Percentiles rank a stretch among this genome's conserved stretches.
Conservation (phyloP, 2,113 vertebrate genomes). For the Takifugu bimaculatus region DNA sequence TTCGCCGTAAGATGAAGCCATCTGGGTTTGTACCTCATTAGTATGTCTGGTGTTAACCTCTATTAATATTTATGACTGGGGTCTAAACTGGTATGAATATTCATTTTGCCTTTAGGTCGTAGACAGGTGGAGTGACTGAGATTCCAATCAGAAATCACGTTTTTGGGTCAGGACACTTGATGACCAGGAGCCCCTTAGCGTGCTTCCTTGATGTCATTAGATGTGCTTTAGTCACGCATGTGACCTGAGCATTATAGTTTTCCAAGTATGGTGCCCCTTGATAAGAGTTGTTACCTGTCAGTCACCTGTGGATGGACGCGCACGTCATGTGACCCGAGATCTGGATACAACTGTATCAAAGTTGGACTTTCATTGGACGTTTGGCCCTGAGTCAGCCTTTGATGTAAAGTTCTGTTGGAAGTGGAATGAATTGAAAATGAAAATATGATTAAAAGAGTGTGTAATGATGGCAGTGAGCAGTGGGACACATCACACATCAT, state of each 20-base stretch:
- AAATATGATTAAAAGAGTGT: neutral
- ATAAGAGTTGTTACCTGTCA: neutral
- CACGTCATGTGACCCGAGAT: no score
- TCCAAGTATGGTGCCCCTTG: no score
- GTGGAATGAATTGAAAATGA: no score
- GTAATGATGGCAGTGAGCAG: neutral
- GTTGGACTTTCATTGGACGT: no score
- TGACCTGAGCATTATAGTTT: neutral
- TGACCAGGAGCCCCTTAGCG: slow-evolving; percentile 9
- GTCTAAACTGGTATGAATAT: slow-evolving; percentile 61
- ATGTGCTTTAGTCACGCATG: slow-evolving; percentile 24
- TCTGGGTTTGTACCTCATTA: slow-evolving; percentile 58
- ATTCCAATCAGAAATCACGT: slow-evolving; percentile 53
- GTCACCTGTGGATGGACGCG: neutral
- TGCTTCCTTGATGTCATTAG: slow-evolving; percentile 13
- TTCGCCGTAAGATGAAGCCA: slow-evolving; percentile 59
- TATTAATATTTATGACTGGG: slow-evolving; percentile 63
- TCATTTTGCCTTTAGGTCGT: slow-evolving; percentile 47
- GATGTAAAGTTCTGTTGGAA: no score
- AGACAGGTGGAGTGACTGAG: slow-evolving; percentile 45
- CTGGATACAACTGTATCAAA: no score
- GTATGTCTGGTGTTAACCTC: slow-evolving; percentile 60
- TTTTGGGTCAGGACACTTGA: slow-evolving; percentile 33
- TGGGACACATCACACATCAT: neutral
- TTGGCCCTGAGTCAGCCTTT: no score